Percentiles rank a stretch among this genome's conserved stretches.
phyloP scores from a whole-genome alignment of 2,888 invertebrate genomes.

The Allacma fusca region DNA sequence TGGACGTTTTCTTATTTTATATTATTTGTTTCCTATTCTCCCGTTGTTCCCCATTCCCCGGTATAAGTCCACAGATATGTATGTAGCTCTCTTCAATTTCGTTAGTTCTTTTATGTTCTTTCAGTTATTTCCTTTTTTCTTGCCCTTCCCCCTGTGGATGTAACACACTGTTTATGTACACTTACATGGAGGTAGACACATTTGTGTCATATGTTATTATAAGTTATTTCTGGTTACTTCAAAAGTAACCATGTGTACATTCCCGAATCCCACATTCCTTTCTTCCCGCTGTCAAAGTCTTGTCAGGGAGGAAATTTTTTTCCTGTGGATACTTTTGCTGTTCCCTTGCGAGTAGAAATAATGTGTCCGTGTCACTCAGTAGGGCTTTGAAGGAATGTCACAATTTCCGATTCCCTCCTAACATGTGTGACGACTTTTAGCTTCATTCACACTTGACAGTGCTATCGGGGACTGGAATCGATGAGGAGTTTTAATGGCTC shows the following conservation, averaged over 20 bases:
- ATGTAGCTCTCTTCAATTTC: too few relatives aligned
- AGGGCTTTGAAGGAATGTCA: conserved; percentile 22
- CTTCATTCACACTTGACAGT: conserved; percentile 18
- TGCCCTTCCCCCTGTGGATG: too few relatives aligned
- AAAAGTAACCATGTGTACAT: conserved; percentile 5
- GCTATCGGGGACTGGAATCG: neutral
- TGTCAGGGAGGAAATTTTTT: neutral
- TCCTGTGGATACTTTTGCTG: neutral
- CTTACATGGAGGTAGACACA: neutral
- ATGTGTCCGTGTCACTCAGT: conserved; percentile 13
- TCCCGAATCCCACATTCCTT: neutral
- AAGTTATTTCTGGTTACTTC: neutral
- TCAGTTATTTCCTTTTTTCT: too few relatives aligned
- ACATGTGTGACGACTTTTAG: neutral
- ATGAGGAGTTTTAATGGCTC: neutral
- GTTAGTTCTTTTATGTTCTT: too few relatives aligned
- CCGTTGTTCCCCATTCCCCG: too few relatives aligned
- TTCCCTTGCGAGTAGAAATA: neutral
- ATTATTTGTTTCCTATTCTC: too few relatives aligned
- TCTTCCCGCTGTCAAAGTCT: neutral
- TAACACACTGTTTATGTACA: neutral
- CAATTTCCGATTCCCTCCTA: conserved; percentile 10
- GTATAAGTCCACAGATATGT: too few relatives aligned
- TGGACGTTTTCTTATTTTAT: neutral
- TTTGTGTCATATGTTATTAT: neutral